Conservation (phyloP, 2,797 vertebrate genomes). For the Ctenochaetus hawaiiensis region DNA sequence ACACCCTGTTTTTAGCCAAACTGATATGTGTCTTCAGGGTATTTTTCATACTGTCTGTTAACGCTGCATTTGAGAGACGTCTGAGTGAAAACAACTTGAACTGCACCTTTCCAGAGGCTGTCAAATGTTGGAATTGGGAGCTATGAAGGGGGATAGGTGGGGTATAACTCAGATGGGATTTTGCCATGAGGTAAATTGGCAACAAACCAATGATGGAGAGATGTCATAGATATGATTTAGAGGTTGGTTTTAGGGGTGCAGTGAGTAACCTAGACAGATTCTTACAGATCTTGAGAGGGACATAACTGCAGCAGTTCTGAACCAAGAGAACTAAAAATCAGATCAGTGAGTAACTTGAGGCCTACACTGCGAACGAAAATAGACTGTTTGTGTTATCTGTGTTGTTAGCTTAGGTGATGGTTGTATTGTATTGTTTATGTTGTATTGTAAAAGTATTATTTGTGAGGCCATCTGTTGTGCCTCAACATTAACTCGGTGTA, state of each 20-base stretch:
- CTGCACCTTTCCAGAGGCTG: constrained; percentile 80
- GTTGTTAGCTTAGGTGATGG: constrained; percentile 35
- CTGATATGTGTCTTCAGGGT: constrained; percentile 78
- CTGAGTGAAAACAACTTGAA: constrained; percentile 78
- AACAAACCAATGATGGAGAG: constrained; percentile 79
- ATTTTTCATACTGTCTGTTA: constrained; percentile 76
- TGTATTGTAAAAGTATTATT: constrained; percentile 18
- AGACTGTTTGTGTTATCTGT: constrained; percentile 58
- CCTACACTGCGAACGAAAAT: constrained; percentile 72
- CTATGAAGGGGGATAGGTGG: constrained; percentile 71
- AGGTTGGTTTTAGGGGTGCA: constrained; percentile 77
- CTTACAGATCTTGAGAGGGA: constrained; percentile 80
- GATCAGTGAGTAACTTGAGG: constrained; percentile 83
- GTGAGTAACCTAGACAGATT: constrained; percentile 78
- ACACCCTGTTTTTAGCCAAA: constrained; percentile 79
- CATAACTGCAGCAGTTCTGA: constrained; percentile 73
- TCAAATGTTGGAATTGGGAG: constrained; percentile 80
- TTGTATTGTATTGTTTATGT: constrained; percentile 31
- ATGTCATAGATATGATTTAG: constrained; percentile 82
- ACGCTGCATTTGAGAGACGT: constrained; percentile 75
- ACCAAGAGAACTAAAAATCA: constrained; percentile 73
- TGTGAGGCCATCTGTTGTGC: not conserved
- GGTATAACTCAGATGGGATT: constrained; percentile 78
- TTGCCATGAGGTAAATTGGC: constrained; percentile 83
- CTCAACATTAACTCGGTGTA: constrained; percentile 13